Evolutionary conservation across 1,140 invertebrate species (phyloP).

Genomic region (Adelges cooleyi): DNA sequence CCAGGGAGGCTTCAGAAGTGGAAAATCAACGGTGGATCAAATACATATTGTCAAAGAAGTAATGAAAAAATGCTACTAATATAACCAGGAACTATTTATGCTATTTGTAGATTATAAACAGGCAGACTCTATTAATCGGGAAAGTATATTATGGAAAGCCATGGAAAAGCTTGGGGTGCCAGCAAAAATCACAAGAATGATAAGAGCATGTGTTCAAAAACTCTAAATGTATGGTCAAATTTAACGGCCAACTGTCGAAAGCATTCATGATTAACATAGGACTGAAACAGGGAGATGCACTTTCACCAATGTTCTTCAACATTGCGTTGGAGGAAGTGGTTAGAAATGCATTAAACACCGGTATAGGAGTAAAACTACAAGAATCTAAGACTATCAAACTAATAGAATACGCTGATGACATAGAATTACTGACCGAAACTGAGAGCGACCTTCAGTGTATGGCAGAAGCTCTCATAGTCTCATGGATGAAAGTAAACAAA

Average conservation of each 20-base stretch:
- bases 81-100: not conserved
- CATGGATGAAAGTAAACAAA: not conserved
- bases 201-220: not conserved
- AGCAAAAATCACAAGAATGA: not conserved
- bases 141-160: slow-evolving; percentile 25
- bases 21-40: slow-evolving; percentile 5
- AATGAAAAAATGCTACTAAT: not conserved
- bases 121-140: slow-evolving; percentile 16
- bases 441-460: too few species aligned
- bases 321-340: slow-evolving; percentile 10
- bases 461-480: too few species aligned
- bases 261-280: slow-evolving; percentile 5
- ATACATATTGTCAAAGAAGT: not conserved
- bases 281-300: slow-evolving; percentile 20
- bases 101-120: slow-evolving; percentile 5
- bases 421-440: too few species aligned
- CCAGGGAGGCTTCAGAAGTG: slow-evolving; percentile 4
- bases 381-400: too few species aligned
- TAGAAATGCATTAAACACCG: not conserved
- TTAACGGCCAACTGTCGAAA: not conserved
- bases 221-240: not conserved
- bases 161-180: not conserved
- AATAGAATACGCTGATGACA: too few species aligned
- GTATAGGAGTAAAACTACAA: too few species aligned
- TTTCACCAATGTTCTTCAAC: slow-evolving; percentile 25